These are phyloP conservation scores for Timema podura DNA, from an alignment of 2,888 invertebrate species.

Conservation along the genomic window DNA sequence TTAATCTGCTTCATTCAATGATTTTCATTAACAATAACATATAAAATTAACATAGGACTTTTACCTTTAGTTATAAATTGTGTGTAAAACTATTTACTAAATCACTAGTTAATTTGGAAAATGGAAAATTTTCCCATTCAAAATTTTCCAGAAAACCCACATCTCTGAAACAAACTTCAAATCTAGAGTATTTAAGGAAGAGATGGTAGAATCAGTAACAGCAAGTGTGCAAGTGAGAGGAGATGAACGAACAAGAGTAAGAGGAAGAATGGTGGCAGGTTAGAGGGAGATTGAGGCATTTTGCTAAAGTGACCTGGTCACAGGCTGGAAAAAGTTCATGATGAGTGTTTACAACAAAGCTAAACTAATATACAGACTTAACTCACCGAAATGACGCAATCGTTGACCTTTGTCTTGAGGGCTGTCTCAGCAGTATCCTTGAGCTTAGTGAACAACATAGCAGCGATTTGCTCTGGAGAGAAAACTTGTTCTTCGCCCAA, in stretches of 20 bases:
- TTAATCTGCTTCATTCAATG: no score
- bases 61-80: no score
- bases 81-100: no score
- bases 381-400: conserved; percentile 84
- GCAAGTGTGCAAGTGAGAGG: neutral
- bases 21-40: no score
- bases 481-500: conserved; percentile 81
- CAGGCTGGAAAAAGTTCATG: neutral
- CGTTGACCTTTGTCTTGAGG: conserved; percentile 85
- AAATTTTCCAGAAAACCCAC: no score
- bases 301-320: no score
- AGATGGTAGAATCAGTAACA: neutral
- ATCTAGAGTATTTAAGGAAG: neutral
- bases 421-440: conserved; percentile 86
- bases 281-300: neutral
- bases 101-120: no score
- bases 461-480: conserved; percentile 90
- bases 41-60: no score
- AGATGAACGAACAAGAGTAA: no score
- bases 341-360: conserved; percentile 5
- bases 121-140: no score
- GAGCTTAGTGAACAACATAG: conserved; percentile 95
- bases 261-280: neutral
- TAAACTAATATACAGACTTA: neutral
- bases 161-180: no score